Evolutionary conservation across 2,888 invertebrate species (phyloP), one percentile per base, ranked within the genome.

Genomic region (Melangyna quadrimaculata): DNA sequence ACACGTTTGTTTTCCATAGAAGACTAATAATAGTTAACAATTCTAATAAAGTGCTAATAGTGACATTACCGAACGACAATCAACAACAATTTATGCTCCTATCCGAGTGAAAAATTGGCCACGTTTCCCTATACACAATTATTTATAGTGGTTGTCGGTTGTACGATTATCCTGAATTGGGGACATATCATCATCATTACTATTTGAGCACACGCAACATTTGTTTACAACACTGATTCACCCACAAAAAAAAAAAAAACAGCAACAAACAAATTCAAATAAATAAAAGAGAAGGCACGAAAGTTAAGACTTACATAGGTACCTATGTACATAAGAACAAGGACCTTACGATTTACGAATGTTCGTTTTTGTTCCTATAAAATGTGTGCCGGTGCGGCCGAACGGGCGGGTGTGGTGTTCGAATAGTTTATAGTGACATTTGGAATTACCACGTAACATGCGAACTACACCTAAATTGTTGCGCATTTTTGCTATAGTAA

Each of bases 21-120:
- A 40, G 51, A 32, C 51, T 59, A 24, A 29, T 55, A 72, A 78
- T 40, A 69, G 27, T 73, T 83, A 70, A 74, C 78, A 74, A 63
- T 69, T 29, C 55, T 75, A 84, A 79, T 84, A 63, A 27, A 74
- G 75, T 84, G 83, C 83, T 84, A 84, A 84, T 71, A 72, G 79
- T 79, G 74, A 79, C 79, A 84, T 83, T 78, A 78, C 83, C 59
- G n/a, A 57, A 69, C 32, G 83, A 70, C 73, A 78, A 78, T 78
- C 78, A 69, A 65, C 83, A 70, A 17, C 71, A 83, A 83, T 83
- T 83, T 83, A 83, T 78, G 61, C 48, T 74, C 17, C 71, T 55
- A 83, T 83, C 24, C 63, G 48, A 57, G 61, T 70, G 83, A 83
- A 83, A 83, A 83, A 83, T 83, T 83, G 35, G 63, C 70, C 48